phyloP scores from a whole-genome alignment of 1,140 invertebrate species.

The Megathymus violae region DNA sequence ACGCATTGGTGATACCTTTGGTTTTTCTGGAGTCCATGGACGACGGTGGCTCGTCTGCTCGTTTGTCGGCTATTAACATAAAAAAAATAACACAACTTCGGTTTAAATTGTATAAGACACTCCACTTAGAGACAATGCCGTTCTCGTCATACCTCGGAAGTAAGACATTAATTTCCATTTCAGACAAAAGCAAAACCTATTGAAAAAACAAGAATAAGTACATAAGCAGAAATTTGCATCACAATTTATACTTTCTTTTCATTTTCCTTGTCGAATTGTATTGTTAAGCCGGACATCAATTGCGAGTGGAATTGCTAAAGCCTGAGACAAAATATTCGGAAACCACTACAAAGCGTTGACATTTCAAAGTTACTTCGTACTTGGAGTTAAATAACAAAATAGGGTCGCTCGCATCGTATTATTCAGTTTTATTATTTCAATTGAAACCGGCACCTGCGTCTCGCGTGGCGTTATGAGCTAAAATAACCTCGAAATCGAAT shows the following conservation, averaged over 20 bases:
- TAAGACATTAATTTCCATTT: constrained; percentile 72
- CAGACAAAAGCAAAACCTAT: constrained; percentile 61
- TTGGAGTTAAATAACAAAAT: constrained; percentile 41
- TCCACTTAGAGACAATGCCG: too few species aligned
- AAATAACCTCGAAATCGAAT: constrained; percentile 79
- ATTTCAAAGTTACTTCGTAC: constrained; percentile 35
- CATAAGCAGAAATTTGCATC: constrained; percentile 67
- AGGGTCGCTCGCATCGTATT: constrained; percentile 45
- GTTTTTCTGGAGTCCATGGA: too few species aligned
- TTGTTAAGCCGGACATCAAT: constrained; percentile 41
- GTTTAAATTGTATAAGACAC: too few species aligned
- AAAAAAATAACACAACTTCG: too few species aligned
- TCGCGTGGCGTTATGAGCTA: constrained; percentile 58
- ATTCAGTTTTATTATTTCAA: constrained; percentile 65
- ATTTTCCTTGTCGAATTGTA: constrained; percentile 47
- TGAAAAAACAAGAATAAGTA: constrained; percentile 57
- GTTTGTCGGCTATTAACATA: too few species aligned
- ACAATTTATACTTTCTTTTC: constrained; percentile 59
- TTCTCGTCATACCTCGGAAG: constrained; percentile 53
- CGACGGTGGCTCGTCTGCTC: too few species aligned
- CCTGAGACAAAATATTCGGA: constrained; percentile 31
- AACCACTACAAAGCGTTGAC: constrained; percentile 23
- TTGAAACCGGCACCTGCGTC: constrained; percentile 64
- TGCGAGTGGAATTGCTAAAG: constrained; percentile 32
- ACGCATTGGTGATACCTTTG: too few species aligned